Evolutionary conservation across 2,113 vertebrate species (phyloP), one percentile per base, ranked within the genome.

Genomic region (Rhinogobius similis): DNA sequence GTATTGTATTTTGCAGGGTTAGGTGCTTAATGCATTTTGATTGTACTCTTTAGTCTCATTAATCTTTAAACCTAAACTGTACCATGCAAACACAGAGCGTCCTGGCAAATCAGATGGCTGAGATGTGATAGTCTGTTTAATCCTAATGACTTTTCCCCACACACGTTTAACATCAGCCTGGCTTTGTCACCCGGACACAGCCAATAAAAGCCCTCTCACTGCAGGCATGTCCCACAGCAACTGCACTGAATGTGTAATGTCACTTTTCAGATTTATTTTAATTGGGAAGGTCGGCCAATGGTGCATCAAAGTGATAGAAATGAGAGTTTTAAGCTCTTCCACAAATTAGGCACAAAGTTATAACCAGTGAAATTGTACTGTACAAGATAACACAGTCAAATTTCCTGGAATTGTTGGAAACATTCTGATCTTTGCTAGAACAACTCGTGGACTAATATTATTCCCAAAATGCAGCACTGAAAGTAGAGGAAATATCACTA

Each of bases 121-220:
- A 67, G 73, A 75, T 86, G 86, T 78, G 72, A 88, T 83, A 81
- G 81, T 76, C 67, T 58, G 75, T 83, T 88, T 87, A 87, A 87
- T 88, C 82, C 81, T 83, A 86, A 89, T 86, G 85, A 88, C 72
- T 86, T 83, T 76, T 82, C 79, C 67, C 62, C 26, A 38, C 72
- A 68, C 81, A 83, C 53, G 68, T 74, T 75, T 77, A 78, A 84
- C 53, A 76, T 78, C 78, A 71, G 62, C 65, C 50, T 48, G 72
- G 67, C 69, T 83, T 74, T 84, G 79, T 80, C 70, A 39, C 70
- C 71, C 46, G 59, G 44, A 67, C 73, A 20, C 41, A 84, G 52
- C 72, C 79, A 73, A 72, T 80, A 68, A 77, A n/a, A 71, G 67
- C 44, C 16, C 2, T 18, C 52, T 67, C 62, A 53, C 68, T 46